Percentiles rank a stretch among this genome's conserved stretches.
These are phyloP conservation scores for Chloropsis cyanopogon DNA, from an alignment of 2,113 vertebrate species.

Conservation along the genomic window DNA sequence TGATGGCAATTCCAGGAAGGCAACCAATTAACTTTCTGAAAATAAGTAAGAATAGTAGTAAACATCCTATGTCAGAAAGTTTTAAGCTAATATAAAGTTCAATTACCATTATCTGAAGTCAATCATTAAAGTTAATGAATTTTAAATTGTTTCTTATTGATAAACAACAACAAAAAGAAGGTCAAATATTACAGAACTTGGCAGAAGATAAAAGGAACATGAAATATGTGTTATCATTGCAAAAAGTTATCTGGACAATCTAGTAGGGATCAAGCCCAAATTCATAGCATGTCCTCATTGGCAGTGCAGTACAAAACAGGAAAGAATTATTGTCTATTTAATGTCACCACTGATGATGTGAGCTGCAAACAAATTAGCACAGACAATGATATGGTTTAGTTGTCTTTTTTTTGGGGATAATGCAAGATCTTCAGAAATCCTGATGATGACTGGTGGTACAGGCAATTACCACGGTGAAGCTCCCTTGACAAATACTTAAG, in stretches of 20 bases:
- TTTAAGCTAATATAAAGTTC: not conserved
- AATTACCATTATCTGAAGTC: not conserved
- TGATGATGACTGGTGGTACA: not conserved
- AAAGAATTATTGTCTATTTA: not conserved
- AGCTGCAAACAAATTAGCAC: not conserved
- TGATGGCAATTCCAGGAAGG: not conserved
- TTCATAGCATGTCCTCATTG: not conserved
- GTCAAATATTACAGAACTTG: not conserved
- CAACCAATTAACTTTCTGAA: not conserved
- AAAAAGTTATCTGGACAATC: not conserved
- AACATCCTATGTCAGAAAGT: not conserved
- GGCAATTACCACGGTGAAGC: not conserved
- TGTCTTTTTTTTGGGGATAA: not conserved
- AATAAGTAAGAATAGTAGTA: not conserved
- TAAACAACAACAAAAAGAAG: not conserved
- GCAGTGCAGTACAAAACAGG: not conserved
- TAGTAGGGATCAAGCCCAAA: not conserved
- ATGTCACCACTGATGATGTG: not conserved
- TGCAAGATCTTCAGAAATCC: not conserved
- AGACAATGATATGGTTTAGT: not conserved
- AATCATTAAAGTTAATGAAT: not conserved
- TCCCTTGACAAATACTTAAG: not conserved
- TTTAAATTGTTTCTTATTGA: not conserved
- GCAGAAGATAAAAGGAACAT: not conserved
- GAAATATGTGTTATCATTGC: not conserved